phyloP scores from a whole-genome alignment of 1,140 invertebrate species.

The Parasteatoda tepidariorum region DNA sequence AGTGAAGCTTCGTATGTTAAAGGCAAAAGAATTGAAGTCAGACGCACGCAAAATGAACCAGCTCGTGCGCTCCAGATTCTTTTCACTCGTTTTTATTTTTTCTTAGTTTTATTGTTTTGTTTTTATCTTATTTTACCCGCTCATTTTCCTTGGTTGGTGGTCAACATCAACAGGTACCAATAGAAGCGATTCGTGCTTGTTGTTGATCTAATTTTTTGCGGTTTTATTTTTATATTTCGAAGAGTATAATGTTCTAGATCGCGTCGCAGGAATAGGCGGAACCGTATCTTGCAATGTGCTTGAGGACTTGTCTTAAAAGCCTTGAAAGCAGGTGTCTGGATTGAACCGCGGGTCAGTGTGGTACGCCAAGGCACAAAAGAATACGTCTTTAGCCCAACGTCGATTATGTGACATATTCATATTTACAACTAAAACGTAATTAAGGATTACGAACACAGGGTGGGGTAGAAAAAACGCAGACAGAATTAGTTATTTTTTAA shows the following conservation, averaged over 20 bases:
- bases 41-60: conserved; percentile 1
- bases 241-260: conserved; percentile 39
- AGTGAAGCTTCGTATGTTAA: neutral
- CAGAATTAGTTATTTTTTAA: too few species aligned
- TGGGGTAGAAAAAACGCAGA: too few species aligned
- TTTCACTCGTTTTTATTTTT: neutral
- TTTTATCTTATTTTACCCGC: neutral
- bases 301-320: conserved; percentile 33
- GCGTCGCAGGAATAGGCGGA: conserved; percentile 41
- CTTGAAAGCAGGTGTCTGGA: conserved; percentile 40
- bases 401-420: neutral
- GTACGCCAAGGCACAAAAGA: conserved; percentile 36
- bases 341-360: conserved; percentile 35
- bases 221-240: conserved; percentile 21
- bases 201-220: conserved; percentile 38
- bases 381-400: neutral
- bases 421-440: neutral
- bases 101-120: neutral
- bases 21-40: conserved; percentile 23
- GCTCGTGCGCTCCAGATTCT: conserved; percentile 46
- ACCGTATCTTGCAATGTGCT: conserved; percentile 20
- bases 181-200: conserved; percentile 31
- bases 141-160: neutral
- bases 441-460: too few species aligned
- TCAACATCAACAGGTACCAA: conserved; percentile 35